These are phyloP conservation scores for Aptenodytes forsteri DNA, from an alignment of 2,113 vertebrate species.

Conservation along the genomic window DNA sequence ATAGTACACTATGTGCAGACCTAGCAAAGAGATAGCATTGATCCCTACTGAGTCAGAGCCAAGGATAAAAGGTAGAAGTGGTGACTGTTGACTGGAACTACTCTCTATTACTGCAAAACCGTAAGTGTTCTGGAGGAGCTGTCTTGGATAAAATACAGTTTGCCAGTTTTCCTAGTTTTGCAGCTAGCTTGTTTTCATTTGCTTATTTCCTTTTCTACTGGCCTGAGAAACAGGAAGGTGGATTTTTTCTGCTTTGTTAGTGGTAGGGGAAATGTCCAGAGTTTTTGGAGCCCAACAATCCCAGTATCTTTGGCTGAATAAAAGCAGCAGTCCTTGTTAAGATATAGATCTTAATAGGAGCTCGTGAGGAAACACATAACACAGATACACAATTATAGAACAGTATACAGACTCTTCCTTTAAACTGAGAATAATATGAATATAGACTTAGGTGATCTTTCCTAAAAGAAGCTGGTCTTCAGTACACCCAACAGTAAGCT, in stretches of 20 bases:
- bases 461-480: background rate
- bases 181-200: background rate
- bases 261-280: background rate
- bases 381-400: background rate
- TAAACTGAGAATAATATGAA: background rate
- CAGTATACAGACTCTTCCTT: background rate
- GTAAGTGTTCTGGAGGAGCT: background rate
- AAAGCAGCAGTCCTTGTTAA: background rate
- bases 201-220: background rate
- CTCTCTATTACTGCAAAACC: background rate
- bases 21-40: background rate
- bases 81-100: background rate
- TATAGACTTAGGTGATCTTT: background rate
- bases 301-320: background rate
- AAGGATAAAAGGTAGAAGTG: background rate
- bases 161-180: background rate
- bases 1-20: background rate
- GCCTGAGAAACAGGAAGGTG: background rate
- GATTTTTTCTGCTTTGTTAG: background rate
- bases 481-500: background rate
- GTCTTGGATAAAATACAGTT: background rate
- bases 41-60: background rate
- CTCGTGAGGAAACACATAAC: background rate
- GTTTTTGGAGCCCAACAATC: background rate
- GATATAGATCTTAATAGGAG: background rate